Evolutionary conservation across 2,113 vertebrate species (phyloP).

Genomic region (Rhabdomys dilectus): DNA sequence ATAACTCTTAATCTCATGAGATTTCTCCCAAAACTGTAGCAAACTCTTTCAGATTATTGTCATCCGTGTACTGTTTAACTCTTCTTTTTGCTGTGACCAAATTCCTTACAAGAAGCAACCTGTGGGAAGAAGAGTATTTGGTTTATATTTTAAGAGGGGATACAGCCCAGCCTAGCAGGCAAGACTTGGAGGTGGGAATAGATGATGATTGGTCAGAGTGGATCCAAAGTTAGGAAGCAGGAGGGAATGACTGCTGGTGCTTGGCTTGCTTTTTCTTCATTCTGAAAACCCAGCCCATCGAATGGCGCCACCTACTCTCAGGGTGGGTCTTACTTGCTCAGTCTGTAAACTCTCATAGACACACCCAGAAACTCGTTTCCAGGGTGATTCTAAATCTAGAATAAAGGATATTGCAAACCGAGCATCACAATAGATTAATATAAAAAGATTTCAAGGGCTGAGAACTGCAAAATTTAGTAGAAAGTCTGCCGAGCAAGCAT

Average conservation of each 20-base stretch:
- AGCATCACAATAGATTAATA: background rate
- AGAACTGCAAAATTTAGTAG: too few species aligned
- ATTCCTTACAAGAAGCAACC: background rate
- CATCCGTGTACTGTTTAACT: background rate
- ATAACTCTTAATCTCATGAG: slow-evolving; percentile 39
- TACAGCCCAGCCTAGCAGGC: too few species aligned
- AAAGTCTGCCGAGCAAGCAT: background rate
- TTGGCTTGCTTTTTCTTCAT: background rate
- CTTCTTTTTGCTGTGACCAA: background rate
- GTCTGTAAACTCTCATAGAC: background rate
- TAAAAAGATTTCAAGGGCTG: background rate
- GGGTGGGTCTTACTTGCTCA: background rate
- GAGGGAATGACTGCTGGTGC: background rate
- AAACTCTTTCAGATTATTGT: background rate
- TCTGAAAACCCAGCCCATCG: background rate
- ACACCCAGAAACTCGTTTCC: background rate
- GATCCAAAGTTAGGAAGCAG: background rate
- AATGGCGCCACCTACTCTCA: background rate
- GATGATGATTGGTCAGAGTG: background rate
- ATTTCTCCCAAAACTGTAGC: slow-evolving; percentile 32
- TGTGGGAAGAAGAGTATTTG: background rate
- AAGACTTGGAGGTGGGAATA: rapidly evolving
- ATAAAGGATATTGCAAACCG: background rate
- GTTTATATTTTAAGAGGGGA: background rate
- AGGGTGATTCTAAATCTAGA: background rate